Evolutionary conservation across 2,797 vertebrate genomes (phyloP).

Genomic region (Galaxias olidus): DNA sequence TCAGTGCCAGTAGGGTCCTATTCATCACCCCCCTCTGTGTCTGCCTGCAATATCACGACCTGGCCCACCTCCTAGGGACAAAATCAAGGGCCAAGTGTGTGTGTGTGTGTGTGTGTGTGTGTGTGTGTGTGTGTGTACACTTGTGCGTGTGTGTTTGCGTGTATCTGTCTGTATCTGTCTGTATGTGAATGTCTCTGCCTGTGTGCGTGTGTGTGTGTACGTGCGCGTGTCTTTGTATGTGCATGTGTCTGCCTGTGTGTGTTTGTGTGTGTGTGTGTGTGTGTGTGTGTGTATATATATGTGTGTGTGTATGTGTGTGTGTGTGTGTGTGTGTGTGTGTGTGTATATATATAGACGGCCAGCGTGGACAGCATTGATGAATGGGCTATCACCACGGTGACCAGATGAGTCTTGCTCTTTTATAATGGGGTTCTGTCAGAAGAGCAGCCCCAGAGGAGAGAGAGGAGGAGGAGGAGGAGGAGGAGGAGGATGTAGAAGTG

Average conservation of each 20-base stretch:
- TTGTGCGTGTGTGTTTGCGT: no score
- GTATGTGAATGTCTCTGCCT: no score
- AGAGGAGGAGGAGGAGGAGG: background rate
- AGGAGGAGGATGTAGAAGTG: no score
- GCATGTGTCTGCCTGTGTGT: background rate
- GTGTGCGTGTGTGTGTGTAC: no score
- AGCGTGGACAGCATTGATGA: conserved; percentile 3
- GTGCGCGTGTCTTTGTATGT: background rate
- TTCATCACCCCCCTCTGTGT: conserved; percentile 26
- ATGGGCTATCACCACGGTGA: conserved; percentile 1
- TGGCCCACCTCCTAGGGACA: conserved; percentile 25
- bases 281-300: background rate
- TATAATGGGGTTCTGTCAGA: conserved; percentile 1
- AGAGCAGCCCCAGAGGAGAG: background rate
- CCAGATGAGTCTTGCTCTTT: conserved; percentile 2
- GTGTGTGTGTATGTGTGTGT: background rate
- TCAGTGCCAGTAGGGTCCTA: conserved; percentile 19
- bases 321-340: background rate
- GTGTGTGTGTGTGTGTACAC: conserved; percentile 16
- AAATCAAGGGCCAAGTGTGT: conserved; percentile 24
- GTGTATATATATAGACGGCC: background rate
- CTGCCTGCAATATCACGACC: conserved; percentile 47
- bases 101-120: conserved; percentile 9
- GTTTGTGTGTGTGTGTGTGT: background rate
- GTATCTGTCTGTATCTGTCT: no score